phyloP scores from a whole-genome alignment of 37 sponge, comb jelly and placozoan genomes.

The Spongilla lacustris region DNA sequence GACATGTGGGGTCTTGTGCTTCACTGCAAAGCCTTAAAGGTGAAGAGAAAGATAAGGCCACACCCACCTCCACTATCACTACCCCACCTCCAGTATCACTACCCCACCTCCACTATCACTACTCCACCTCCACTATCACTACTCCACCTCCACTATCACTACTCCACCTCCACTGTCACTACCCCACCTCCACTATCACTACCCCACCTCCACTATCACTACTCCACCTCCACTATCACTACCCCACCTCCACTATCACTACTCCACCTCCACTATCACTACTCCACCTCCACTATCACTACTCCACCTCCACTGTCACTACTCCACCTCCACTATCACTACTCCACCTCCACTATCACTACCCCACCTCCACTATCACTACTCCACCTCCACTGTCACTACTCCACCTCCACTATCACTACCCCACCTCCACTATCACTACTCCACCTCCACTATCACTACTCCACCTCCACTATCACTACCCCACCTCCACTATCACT shows the following conservation, averaged over 20 bases:
- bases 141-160: no score
- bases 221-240: no score
- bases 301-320: background rate
- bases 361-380: background rate
- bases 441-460: background rate
- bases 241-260: background rate
- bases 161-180: no score
- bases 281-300: background rate
- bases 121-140: no score
- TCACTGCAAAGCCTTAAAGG: conserved; percentile 22
- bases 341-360: background rate
- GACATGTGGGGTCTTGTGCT: conserved; percentile 24
- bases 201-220: no score
- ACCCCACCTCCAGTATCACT: no score
- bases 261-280: background rate
- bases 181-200: no score
- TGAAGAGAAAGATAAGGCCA: background rate
- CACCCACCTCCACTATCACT: no score
- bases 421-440: background rate
- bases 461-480: background rate
- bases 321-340: background rate
- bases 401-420: background rate
- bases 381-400: background rate
- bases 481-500: background rate
- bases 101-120: no score